A percentile compares a stretch with the other conserved stretches of the same genome.
Conservation (phyloP, 2,888 invertebrate species). For the Drosophila planitibia region DNA sequence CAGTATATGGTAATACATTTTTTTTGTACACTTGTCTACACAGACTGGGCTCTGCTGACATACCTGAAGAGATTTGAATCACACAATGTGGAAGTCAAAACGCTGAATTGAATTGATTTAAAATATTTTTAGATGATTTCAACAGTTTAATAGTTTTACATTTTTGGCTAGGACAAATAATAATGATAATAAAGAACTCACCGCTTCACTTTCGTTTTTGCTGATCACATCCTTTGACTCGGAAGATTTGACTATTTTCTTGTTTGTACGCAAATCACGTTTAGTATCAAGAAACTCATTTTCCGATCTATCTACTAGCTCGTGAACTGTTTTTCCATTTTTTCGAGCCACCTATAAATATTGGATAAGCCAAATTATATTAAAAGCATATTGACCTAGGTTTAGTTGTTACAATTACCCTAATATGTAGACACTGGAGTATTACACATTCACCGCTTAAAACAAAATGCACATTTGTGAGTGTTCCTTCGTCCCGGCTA, state of each 20-base stretch:
- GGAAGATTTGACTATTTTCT: background rate
- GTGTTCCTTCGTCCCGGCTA: conserved; percentile 76
- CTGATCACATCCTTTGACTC: background rate
- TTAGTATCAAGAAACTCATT: background rate
- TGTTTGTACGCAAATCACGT: background rate
- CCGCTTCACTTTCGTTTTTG: conserved; percentile 2
- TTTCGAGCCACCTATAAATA: conserved; percentile 29
- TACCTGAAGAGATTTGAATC: background rate
- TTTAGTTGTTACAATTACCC: conserved; percentile 49
- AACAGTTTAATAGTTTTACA: background rate
- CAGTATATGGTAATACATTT: background rate
- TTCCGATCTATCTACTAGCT: conserved; percentile 9
- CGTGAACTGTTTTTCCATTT: conserved; percentile 37
- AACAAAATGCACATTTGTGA: conserved; percentile 83
- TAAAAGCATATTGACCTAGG: background rate
- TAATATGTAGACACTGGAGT: conserved; percentile 82
- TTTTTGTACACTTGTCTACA: background rate
- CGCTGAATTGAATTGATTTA: background rate
- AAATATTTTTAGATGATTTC: background rate
- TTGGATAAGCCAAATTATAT: background rate
- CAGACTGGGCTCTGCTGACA: background rate
- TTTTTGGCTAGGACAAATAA: background rate
- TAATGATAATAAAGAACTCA: conserved; percentile 3
- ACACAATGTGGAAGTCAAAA: background rate
- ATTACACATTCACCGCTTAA: conserved; percentile 84